Evolutionary conservation across 2,113 vertebrate species (phyloP), one percentile per base, ranked within the genome.

Genomic region (Misgurnus mizolepis): DNA sequence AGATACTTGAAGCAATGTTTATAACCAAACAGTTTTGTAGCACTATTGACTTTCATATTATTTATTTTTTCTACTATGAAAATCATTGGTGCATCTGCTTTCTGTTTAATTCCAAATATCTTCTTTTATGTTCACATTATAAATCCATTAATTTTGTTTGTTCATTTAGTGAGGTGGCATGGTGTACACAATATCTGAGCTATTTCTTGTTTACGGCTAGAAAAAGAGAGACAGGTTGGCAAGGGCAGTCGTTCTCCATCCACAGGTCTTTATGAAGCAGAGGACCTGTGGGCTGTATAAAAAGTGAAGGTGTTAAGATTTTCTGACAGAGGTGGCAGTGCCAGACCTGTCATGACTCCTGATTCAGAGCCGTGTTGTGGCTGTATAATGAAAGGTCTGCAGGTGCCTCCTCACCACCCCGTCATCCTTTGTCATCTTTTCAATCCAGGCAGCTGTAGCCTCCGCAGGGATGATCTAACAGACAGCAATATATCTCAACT

Each of bases 331-430:
- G 61, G 67, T 15, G 27, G 45, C 50, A 69, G 14, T 62, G 65
- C 65, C 9, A 10, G 53, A 17, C n/a, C 27, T 70, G 34, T 53
- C 80, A 65, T 50, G 72, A 55, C 60, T 72, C 58, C 12, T 34
- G 18, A 76, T 74, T 4, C 47, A 69, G 27, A 74, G 39, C 18
- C 65, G 9, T 27, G 40, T 40, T 12, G 66, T 50, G 45, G 74
- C 27, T 27, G 67, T 73, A 64, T 82, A 77, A 77, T 69, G 47
- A 77, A 74, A 66, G 79, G 72, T 76, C 69, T n/a, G 62, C 27
- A 18, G 53, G 39, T 12, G 15, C 68, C 65, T 67, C 40, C 67
- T 56, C 74, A 60, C 55, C 14, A 39, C 65, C 50, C 60, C 67
- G 22, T 70, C 73, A 18, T 43, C 39, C 56, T 15, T 9, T 74